Base-by-base conservation (phyloP, 2,797 vertebrate species). In the Micropoecilia bifurca region DNA sequence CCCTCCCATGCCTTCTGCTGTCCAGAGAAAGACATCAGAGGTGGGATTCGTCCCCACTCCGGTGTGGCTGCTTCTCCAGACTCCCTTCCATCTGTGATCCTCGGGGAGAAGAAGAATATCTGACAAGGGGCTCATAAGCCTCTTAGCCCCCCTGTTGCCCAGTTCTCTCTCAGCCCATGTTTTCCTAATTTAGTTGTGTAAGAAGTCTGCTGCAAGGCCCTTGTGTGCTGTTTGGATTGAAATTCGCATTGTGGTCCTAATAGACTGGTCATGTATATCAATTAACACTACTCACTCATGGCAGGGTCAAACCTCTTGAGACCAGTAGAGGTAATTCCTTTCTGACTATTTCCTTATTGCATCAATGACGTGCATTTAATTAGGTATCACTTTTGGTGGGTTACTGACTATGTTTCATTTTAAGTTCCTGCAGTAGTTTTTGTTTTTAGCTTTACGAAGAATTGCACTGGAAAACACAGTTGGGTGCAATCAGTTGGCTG, bases 131-230 rank as follows among this genome's bases (percentile, higher is more conserved):
- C 95, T 96, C 97, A 96, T 99, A 99, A 98, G 98, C 98, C 97
- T 96, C 97, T 99, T 99, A 98, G 97, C 96, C 95, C 96, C 96
- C 93, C 96, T 96, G 96, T 96, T 97, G 96, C 91, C 97, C 96
- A 85, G 93, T 96, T 97, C 97, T 96, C 97, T 96, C 96, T 97
- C 96, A 96, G 97, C 97, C 97, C 96, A 96, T 98, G 97, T 97
- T 98, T 97, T 96, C 97, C 97, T 98, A 97, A 98, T 98, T 98
- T 98, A 97, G 97, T 97, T 97, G 97, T 97, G 97, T 97, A 97
- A 97, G 97, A 96, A 98, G 93, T 93, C 91, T 87, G 89, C 96
- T 96, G 96, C 96, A 91, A 90, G 96, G 92, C 96, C 97, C 97
- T 97, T 96, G 96, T 97, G 96, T 96, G 95, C 96, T 97, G 97